phyloP scores from a whole-genome alignment of 1,140 invertebrate genomes.

The Leptopilina clavipes region DNA sequence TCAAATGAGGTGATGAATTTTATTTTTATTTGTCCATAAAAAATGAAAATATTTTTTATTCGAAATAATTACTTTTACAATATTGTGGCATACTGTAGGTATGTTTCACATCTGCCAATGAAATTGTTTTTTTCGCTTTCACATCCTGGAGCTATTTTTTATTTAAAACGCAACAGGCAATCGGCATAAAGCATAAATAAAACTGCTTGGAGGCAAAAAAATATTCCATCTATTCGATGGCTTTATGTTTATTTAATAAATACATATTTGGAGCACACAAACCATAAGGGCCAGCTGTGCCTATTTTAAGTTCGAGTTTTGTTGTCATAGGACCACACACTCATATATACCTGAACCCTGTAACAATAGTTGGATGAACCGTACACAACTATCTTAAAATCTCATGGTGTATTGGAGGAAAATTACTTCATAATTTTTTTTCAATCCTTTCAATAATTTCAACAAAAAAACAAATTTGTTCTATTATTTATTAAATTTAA shows the following conservation, averaged over 20 bases:
- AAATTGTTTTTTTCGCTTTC: conserved; percentile 38
- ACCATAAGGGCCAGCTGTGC: conserved; percentile 65
- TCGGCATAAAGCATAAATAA: conserved; percentile 24
- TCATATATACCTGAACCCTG: conserved; percentile 34
- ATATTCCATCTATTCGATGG: conserved; percentile 57
- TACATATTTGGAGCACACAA: conserved; percentile 72
- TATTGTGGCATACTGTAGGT: background rate
- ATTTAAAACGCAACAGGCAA: conserved; percentile 21
- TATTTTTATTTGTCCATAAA: too few relatives aligned
- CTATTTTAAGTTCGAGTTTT: conserved; percentile 68
- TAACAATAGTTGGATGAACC: conserved; percentile 49
- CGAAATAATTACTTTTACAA: background rate
- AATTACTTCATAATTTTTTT: background rate
- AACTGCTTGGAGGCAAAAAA: conserved; percentile 38
- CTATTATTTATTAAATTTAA: too few relatives aligned
- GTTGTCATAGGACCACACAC: conserved; percentile 71
- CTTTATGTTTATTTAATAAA: conserved; percentile 73
- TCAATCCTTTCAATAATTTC: too few relatives aligned
- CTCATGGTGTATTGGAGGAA: conserved; percentile 24
- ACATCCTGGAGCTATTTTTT: conserved; percentile 16
- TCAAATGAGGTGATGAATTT: too few relatives aligned
- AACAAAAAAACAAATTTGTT: too few relatives aligned
- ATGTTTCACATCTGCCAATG: conserved; percentile 23
- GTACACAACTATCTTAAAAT: conserved; percentile 43
- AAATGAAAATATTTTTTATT: background rate